These are phyloP conservation scores for Allacma fusca DNA, from an alignment of 2,888 invertebrate species.

Conservation along the genomic window DNA sequence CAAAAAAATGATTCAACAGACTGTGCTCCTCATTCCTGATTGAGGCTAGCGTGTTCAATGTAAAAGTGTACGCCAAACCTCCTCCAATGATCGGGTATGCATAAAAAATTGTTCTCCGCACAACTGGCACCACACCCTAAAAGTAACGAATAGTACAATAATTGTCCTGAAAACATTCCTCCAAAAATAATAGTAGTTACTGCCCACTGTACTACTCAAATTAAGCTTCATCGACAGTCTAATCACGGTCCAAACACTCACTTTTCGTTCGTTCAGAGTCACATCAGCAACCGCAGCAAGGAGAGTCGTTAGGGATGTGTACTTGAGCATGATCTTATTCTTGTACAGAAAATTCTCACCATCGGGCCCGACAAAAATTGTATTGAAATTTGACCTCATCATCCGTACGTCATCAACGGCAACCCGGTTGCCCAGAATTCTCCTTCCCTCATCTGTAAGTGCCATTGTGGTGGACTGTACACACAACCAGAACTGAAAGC, in stretches of 20 bases:
- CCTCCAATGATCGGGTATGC: constrained; percentile 52
- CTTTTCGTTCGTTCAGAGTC: constrained; percentile 34
- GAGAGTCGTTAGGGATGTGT: constrained; percentile 30
- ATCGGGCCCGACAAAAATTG: constrained; percentile 35
- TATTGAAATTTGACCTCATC: constrained; percentile 3
- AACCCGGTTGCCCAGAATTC: constrained; percentile 37
- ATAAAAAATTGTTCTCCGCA: constrained; percentile 3
- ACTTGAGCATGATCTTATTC: constrained; percentile 45
- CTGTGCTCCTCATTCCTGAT: constrained; percentile 50
- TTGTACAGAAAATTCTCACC: constrained; percentile 51
- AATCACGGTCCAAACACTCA: constrained; percentile 22
- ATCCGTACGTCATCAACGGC: neutral
- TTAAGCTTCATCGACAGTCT: too few species aligned
- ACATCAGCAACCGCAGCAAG: constrained; percentile 41
- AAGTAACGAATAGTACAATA: neutral
- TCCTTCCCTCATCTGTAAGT: neutral
- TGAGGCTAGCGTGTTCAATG: constrained; percentile 24
- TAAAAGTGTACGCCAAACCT: constrained; percentile 50
- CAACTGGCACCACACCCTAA: neutral
- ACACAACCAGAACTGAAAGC: too few species aligned
- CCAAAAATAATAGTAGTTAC: too few species aligned
- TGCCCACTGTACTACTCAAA: too few species aligned
- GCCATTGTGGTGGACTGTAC: too few species aligned
- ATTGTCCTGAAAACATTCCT: too few species aligned
- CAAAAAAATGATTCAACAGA: constrained; percentile 50